A percentile compares a stretch with the other conserved stretches of the same genome.
Conservation (phyloP, 2,888 invertebrate genomes). For the Pegoplata infirma region DNA sequence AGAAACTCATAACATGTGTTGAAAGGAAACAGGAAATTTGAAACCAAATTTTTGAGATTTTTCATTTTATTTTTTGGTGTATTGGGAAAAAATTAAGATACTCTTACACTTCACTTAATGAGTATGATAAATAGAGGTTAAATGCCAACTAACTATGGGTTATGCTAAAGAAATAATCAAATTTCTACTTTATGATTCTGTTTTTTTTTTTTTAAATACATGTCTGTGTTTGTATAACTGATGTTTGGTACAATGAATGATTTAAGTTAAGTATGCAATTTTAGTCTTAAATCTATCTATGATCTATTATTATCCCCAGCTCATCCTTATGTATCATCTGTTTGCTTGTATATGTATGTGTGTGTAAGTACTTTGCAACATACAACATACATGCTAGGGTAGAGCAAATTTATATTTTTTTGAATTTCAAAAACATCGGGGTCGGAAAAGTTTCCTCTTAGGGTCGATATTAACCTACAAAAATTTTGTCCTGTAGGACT, state of each 20-base stretch:
- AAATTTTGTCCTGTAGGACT: too few species aligned
- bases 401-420: too few species aligned
- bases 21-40: conserved; percentile 43
- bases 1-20: conserved; percentile 41
- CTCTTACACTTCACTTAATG: not conserved
- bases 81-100: not conserved
- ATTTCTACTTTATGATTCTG: not conserved
- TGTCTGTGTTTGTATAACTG: too few species aligned
- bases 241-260: too few species aligned
- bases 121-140: not conserved
- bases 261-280: conserved; percentile 2
- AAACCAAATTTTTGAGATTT: conserved; percentile 18
- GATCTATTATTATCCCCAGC: conserved; percentile 16
- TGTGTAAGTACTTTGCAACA: not conserved
- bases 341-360: not conserved
- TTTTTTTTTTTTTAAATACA: too few species aligned
- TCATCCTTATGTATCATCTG: conserved; percentile 3
- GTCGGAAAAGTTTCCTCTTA: too few species aligned
- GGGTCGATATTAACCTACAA: too few species aligned
- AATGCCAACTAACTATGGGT: not conserved
- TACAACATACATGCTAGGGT: too few species aligned
- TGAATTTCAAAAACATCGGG: too few species aligned
- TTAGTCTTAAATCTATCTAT: not conserved
- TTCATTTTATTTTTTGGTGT: not conserved
- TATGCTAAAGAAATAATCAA: not conserved